Evolutionary conservation across 2,888 invertebrate genomes (phyloP), one percentile per base, ranked within the genome.

Genomic region (Nezara viridula): DNA sequence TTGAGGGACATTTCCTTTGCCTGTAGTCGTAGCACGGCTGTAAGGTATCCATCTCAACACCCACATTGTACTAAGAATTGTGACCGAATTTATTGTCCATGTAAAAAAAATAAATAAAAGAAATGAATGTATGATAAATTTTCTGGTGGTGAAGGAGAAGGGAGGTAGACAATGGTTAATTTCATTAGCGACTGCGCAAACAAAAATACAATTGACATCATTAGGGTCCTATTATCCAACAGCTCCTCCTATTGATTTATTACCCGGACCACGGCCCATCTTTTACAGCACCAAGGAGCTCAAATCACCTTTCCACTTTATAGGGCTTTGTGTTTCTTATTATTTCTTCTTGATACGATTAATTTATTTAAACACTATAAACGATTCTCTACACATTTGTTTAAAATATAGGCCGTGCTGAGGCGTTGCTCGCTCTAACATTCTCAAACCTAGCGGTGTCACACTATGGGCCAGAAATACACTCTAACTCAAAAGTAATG

Each of bases 11-110:
- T 81, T 12, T n/a, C 81, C 47, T 81, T 44, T 81, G 44, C 44
- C 40, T n/a, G 3, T 81, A 1, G 40, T 12, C n/a, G 24, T 4
- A 44, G 16, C 44, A 44, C 4, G 44, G n/a, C n/a, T n/a, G 81
- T 77, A 40, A 77, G 40, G 40, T 77, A 77, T 77, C 9, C 19
- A 73, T 73, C 16, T 32, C 73, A 16, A 77, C 77, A 40, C 77
- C 77, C 77, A 77, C 77, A 40, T 40, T 24, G 77, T 77, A 73
- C 37, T 40, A 77, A 40, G 40, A 77, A 77, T 77, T 40, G 10
- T 77, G 12, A 77, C 40, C n/a, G 44, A 47, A 77, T 44, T 81
- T 81, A 44, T 81, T 40, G 24, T 3, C n/a, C 4, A 24, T 9
- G 81, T 24, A 44, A 81, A 81, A 44, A 37, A 5, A 32, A 19